Evolutionary conservation across 2,797 vertebrate species (phyloP).

Genomic region (Hapalemur alaotrensis): DNA sequence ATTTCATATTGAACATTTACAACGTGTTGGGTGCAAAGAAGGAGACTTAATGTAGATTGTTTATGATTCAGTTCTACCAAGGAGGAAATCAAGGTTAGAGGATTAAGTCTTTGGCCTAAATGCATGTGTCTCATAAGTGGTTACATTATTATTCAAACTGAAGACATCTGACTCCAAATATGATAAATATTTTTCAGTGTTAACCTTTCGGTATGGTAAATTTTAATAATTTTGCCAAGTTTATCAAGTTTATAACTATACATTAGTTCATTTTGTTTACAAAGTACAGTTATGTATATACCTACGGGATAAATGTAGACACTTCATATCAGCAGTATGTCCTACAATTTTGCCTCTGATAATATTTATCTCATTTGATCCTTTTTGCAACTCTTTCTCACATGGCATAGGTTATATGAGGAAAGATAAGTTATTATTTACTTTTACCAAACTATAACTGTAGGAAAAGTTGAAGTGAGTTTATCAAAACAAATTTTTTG

Average conservation of each 20-base stretch:
- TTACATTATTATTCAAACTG: constrained; percentile 34
- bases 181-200: background rate
- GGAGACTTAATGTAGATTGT: background rate
- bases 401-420: background rate
- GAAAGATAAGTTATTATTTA: background rate
- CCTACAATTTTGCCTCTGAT: background rate
- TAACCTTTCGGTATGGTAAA: background rate
- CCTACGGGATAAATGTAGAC: background rate
- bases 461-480: background rate
- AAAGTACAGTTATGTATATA: background rate
- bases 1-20: constrained; percentile 1
- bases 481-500: background rate
- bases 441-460: background rate
- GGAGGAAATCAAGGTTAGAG: background rate
- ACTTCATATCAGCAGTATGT: background rate
- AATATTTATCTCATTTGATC: background rate
- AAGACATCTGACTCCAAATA: background rate
- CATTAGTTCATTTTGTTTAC: background rate
- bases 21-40: background rate
- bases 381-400: background rate
- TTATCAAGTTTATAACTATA: background rate
- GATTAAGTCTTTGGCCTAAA: background rate
- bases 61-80: background rate
- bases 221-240: background rate
- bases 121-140: background rate